Conservation (phyloP, 2,888 invertebrate species). For the Pherbina coryleti region DNA sequence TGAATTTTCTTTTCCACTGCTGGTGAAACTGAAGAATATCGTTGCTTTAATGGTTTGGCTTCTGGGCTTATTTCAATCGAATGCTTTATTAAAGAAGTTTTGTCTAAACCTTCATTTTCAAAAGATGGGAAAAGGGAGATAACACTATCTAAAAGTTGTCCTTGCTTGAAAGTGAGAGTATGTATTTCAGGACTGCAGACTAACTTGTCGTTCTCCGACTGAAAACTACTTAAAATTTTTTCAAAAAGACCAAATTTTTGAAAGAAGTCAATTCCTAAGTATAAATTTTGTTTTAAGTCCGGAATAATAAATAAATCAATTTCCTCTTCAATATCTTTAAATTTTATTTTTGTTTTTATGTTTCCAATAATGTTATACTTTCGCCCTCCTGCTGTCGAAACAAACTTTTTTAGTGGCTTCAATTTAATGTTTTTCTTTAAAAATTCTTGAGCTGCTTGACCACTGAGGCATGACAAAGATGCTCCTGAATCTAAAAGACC, state of each 20-base stretch:
- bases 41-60: no score
- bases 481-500: slow-evolving; percentile 40
- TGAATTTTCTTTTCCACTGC: no score
- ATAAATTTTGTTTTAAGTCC: slow-evolving; percentile 35
- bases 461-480: slow-evolving; percentile 35
- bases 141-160: not conserved
- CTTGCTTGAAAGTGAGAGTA: not conserved
- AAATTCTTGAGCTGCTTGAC: slow-evolving; percentile 29
- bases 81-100: slow-evolving; percentile 42
- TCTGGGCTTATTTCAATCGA: slow-evolving; percentile 40
- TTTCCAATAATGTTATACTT: slow-evolving; percentile 36
- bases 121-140: slow-evolving; percentile 35
- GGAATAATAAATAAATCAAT: slow-evolving; percentile 38
- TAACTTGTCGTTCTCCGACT: not conserved
- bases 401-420: slow-evolving; percentile 6
- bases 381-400: slow-evolving; percentile 40
- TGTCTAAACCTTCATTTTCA: slow-evolving; percentile 38
- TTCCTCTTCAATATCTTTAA: slow-evolving; percentile 5
- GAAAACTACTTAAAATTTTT: slow-evolving; percentile 18
- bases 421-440: not conserved
- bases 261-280: slow-evolving; percentile 41
- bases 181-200: not conserved
- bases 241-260: slow-evolving; percentile 24
- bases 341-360: slow-evolving; percentile 13
- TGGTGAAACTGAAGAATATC: no score